A percentile compares a stretch with the other conserved stretches of the same genome.
phyloP scores from a whole-genome alignment of 1,140 invertebrate species.

The Leptonema lineaticorne region DNA sequence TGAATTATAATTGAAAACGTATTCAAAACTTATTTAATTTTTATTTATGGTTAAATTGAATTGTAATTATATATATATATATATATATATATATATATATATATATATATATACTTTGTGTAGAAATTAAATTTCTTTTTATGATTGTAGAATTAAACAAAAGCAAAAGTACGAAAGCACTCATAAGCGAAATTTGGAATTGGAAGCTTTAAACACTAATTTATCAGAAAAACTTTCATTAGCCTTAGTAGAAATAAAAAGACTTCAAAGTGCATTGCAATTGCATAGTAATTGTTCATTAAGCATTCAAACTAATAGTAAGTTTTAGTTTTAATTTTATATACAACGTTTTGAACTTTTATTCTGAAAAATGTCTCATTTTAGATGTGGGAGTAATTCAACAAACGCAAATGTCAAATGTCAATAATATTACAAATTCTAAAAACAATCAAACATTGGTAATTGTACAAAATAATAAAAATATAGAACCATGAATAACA shows the following conservation, averaged over 20 bases:
- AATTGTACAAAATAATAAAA: conserved; percentile 2
- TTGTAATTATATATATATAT: too few relatives aligned
- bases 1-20: conserved; percentile 1
- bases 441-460: neutral
- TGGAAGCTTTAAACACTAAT: conserved; percentile 28
- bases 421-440: neutral
- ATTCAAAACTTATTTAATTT: too few relatives aligned
- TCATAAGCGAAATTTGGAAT: conserved; percentile 12
- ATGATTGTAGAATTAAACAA: conserved; percentile 25
- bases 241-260: conserved; percentile 32
- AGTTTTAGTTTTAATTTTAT: neutral
- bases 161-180: conserved; percentile 4
- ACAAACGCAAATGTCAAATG: neutral
- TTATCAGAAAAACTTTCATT: conserved; percentile 22
- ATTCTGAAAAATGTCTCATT: too few relatives aligned
- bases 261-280: conserved; percentile 12
- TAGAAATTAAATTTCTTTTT: too few relatives aligned
- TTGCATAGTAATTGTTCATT: conserved; percentile 24
- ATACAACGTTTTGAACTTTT: too few relatives aligned
- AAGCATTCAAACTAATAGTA: neutral
- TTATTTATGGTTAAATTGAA: too few relatives aligned
- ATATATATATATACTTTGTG: too few relatives aligned
- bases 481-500: too few relatives aligned
- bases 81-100: too few relatives aligned
- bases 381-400: neutral